phyloP scores from a whole-genome alignment of 2,797 vertebrate genomes.

The Kryptopterus vitreolus region DNA sequence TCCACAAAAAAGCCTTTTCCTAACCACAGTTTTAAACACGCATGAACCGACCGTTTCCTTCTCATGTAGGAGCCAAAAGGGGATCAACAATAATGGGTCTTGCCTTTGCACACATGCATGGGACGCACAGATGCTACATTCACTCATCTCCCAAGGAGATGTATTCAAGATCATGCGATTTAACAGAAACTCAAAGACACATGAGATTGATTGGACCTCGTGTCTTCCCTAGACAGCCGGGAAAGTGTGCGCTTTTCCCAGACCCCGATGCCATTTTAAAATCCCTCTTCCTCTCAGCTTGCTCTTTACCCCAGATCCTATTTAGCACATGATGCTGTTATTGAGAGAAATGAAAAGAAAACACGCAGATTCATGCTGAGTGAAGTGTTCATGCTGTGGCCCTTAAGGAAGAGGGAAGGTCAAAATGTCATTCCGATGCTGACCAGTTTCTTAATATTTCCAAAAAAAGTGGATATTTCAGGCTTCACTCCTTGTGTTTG shows the following conservation, averaged over 20 bases:
- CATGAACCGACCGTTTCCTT: slow-evolving; percentile 33
- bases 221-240: slow-evolving; percentile 58
- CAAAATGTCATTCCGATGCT: slow-evolving; percentile 15
- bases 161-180: slow-evolving; percentile 60
- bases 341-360: slow-evolving; percentile 27
- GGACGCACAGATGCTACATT: slow-evolving; percentile 51
- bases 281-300: slow-evolving; percentile 51
- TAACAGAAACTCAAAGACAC: slow-evolving; percentile 68
- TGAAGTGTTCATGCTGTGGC: slow-evolving; percentile 1
- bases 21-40: slow-evolving; percentile 36
- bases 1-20: slow-evolving; percentile 35
- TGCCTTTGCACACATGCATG: slow-evolving; percentile 35
- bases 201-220: slow-evolving; percentile 60
- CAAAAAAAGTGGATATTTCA: background rate
- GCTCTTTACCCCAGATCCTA: slow-evolving; percentile 52
- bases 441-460: background rate
- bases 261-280: slow-evolving; percentile 61
- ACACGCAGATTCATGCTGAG: slow-evolving; percentile 35
- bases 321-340: slow-evolving; percentile 52
- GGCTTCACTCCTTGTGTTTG: slow-evolving; percentile 30
- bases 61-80: slow-evolving; percentile 24
- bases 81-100: slow-evolving; percentile 38
- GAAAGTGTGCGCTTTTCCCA: slow-evolving; percentile 67
- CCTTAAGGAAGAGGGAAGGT: slow-evolving; percentile 12
- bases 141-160: slow-evolving; percentile 64